Evolutionary conservation across 2,797 vertebrate species (phyloP), one percentile per base, ranked within the genome.

Genomic region (Sarcoramphus papa): DNA sequence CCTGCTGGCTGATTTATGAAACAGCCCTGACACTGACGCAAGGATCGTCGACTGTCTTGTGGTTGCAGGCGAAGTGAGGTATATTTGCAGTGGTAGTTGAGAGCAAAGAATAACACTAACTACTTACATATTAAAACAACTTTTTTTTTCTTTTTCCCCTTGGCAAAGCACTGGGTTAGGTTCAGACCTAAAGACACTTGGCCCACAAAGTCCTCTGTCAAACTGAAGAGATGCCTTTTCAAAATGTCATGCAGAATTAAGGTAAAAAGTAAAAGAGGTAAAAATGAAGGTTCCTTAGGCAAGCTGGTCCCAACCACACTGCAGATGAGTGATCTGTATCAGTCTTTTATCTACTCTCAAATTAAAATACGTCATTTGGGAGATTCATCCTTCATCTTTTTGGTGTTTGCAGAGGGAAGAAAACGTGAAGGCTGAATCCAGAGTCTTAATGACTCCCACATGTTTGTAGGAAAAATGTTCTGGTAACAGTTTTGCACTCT

Each of bases 1-100:
- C 89, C 95, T 89, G 68, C 80, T 94, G 79, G 19, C 77, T 86
- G 57, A 95, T 92, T 95, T 94, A 95, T 91, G 33, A 54, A 96
- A 88, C 22, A 88, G 51, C 27, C 62, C 47, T 78, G 77, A 80
- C 63, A 68, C 57, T 83, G 93, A 73, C 4, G 1, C 78, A 92
- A 86, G 28, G 69, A 93, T 89, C 76, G 47, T 85, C 12, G 3
- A 83, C 93, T 57, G 41, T 95, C 95, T 93, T 79, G 63, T 47
- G 21, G 28, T 47, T 92, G 24, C 43, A 89, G 84, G 63, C 33
- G 10, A 94, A 96, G 59, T 57, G 85, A 88, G 30, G 21, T 8
- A 57, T 80, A 78, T 78, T 86, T 94, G 54, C 35, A 84, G 33
- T 43, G 53, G 54, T 47, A 78, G 47, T 35, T 69, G 23, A 88